These are phyloP conservation scores for Amphibalanus amphitrite DNA, from an alignment of 1,140 invertebrate genomes.

Conservation along the genomic window DNA sequence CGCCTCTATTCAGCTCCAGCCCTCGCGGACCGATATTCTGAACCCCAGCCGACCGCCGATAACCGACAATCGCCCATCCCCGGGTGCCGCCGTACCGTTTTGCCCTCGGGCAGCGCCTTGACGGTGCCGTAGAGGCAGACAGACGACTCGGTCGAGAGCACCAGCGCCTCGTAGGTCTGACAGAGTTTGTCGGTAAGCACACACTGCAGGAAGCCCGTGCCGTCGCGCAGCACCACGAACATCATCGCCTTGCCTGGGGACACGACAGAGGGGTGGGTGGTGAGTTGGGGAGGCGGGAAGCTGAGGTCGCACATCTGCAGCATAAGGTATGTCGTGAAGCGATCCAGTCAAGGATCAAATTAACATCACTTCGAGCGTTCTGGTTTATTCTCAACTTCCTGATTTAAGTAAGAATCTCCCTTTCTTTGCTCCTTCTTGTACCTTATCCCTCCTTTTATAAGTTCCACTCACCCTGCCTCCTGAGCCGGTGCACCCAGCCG, in stretches of 20 bases:
- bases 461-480: constrained; percentile 71
- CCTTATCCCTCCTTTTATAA: too few relatives aligned
- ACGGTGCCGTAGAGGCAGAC: constrained; percentile 68
- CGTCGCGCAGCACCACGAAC: constrained; percentile 89
- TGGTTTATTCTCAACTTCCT: too few relatives aligned
- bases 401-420: too few relatives aligned
- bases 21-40: too few relatives aligned
- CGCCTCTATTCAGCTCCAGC: too few relatives aligned
- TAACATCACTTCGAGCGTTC: too few relatives aligned
- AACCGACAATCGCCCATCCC: constrained; percentile 73
- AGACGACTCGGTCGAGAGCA: constrained; percentile 51
- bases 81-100: constrained; percentile 41
- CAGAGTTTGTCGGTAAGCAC: constrained; percentile 74
- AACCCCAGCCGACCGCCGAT: constrained; percentile 96
- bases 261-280: too few relatives aligned
- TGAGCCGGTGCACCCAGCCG: constrained; percentile 88
- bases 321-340: too few relatives aligned
- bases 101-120: constrained; percentile 71
- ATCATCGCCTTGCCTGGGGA: constrained; percentile 62
- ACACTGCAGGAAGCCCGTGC: constrained; percentile 87
- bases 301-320: too few relatives aligned
- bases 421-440: too few relatives aligned
- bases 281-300: too few relatives aligned
- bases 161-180: constrained; percentile 81
- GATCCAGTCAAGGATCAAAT: too few relatives aligned